Conservation (phyloP, 2,113 vertebrate species). For the Platysteira castanea region DNA sequence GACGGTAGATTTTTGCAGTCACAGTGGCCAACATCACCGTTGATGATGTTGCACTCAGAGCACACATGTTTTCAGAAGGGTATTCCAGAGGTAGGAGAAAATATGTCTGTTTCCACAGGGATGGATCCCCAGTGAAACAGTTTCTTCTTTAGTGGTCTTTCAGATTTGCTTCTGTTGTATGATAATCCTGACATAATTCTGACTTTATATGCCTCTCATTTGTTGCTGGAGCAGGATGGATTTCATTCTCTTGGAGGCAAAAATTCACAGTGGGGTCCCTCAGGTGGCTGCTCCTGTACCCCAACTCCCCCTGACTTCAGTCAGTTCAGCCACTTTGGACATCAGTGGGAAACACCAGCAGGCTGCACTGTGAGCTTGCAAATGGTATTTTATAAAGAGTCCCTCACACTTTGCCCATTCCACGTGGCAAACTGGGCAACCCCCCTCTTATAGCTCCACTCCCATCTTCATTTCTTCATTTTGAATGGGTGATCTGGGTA, state of each 20-base stretch:
- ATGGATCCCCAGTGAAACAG: background rate
- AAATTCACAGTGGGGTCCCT: background rate
- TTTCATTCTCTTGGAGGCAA: background rate
- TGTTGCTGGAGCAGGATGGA: background rate
- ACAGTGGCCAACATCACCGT: background rate
- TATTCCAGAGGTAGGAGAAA: background rate
- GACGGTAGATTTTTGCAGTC: background rate
- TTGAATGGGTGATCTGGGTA: background rate
- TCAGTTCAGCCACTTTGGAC: background rate
- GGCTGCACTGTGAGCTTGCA: background rate
- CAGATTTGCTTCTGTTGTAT: background rate
- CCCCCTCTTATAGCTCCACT: fast-evolving
- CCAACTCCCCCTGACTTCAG: background rate
- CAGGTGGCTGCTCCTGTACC: background rate
- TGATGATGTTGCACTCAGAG: background rate
- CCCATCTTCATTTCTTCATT: background rate
- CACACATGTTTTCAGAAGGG: background rate
- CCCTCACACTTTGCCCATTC: background rate
- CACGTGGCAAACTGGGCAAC: background rate
- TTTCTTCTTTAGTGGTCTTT: background rate
- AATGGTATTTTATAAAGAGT: fast-evolving
- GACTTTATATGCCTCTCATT: background rate
- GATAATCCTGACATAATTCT: background rate
- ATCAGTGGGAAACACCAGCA: background rate
- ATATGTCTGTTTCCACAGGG: background rate